Evolutionary conservation across 2,113 vertebrate genomes (phyloP).

Genomic region (Sceloporus tristichus): DNA sequence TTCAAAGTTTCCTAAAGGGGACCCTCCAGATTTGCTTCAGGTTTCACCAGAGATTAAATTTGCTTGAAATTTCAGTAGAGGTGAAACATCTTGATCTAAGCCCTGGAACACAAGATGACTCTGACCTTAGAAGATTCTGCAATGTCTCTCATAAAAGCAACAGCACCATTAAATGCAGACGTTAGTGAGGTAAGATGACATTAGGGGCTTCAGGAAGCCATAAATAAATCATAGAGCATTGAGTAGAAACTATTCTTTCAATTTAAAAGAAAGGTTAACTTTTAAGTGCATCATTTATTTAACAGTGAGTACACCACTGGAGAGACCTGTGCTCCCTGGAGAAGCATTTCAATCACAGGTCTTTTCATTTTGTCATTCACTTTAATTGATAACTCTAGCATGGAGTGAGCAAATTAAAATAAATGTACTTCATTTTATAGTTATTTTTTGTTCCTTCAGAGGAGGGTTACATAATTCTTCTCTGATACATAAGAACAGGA

Average conservation of each 20-base stretch:
- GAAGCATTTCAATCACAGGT: conserved; percentile 2
- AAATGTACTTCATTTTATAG: conserved; percentile 8
- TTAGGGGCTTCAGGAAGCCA: conserved; percentile 24
- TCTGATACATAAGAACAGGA: background rate
- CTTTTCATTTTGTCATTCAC: conserved; percentile 24
- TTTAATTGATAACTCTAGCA: conserved; percentile 25
- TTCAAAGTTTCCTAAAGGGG: background rate
- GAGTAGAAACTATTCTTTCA: conserved; percentile 21
- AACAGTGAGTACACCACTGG: conserved; percentile 16
- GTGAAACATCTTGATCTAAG: background rate
- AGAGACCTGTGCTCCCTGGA: conserved; percentile 9
- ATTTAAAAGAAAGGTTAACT: conserved; percentile 42
- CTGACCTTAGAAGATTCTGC: background rate
- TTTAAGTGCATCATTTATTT: conserved; percentile 41
- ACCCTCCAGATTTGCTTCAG: background rate
- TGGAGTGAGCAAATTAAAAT: conserved; percentile 23
- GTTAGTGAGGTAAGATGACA: conserved; percentile 25
- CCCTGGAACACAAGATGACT: background rate
- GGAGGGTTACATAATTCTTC: background rate
- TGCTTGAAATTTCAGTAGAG: background rate
- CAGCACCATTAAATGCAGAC: background rate
- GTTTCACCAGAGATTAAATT: background rate
- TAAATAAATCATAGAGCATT: conserved; percentile 39
- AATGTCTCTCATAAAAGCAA: conserved; percentile 41
- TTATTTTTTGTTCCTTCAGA: background rate